These are phyloP conservation scores for Delichon dasypus DNA, from an alignment of 2,797 vertebrate genomes.

Conservation along the genomic window DNA sequence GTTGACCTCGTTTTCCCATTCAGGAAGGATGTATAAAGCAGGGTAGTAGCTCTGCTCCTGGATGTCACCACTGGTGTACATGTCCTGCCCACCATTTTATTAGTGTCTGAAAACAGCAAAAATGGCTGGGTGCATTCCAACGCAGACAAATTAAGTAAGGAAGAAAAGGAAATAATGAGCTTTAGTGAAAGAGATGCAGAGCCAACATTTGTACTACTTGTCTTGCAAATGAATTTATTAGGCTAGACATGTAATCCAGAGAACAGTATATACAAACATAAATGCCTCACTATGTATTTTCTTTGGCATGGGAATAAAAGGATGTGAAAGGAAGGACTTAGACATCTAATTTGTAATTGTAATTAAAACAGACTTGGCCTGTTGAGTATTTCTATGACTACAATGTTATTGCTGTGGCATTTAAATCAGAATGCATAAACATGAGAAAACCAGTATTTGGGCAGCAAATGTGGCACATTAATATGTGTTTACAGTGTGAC, in stretches of 20 bases:
- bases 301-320: constrained; percentile 15
- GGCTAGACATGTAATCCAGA: background rate
- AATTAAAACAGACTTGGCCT: background rate
- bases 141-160: background rate
- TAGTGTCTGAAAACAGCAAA: background rate
- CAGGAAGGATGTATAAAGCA: background rate
- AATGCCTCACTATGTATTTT: background rate
- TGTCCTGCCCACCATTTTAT: background rate
- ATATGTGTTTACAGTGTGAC: background rate
- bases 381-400: background rate
- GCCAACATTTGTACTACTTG: background rate
- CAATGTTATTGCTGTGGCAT: background rate
- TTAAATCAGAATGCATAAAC: background rate
- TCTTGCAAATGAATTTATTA: background rate
- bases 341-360: background rate
- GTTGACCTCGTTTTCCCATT: background rate
- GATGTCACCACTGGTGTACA: background rate
- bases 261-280: background rate
- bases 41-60: background rate
- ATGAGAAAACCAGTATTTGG: background rate
- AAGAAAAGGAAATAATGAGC: background rate
- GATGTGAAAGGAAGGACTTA: background rate
- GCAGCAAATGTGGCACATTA: background rate
- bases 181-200: background rate
- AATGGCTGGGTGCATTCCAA: background rate